A percentile compares a stretch with the other conserved stretches of the same genome.
Conservation (phyloP, 2,113 vertebrate species). For the Oryzias curvinotus region DNA sequence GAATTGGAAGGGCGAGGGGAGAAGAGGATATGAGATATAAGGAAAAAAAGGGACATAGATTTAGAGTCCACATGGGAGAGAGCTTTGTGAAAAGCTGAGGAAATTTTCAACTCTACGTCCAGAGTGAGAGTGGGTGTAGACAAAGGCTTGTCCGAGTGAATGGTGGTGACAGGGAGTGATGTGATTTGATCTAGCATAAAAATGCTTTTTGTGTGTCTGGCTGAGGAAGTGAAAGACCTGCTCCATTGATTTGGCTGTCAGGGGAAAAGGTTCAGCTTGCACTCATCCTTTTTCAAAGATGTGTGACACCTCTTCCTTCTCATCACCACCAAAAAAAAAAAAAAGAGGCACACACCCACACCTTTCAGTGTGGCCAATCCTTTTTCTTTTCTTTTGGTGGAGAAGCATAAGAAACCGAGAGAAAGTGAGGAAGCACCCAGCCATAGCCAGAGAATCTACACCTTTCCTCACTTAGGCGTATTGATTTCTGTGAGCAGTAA, state of each 20-base stretch:
- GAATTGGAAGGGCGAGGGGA: conserved; percentile 2
- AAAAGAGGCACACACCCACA: conserved; percentile 18
- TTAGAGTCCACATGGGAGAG: conserved; percentile 25
- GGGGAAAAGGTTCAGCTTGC: conserved; percentile 52
- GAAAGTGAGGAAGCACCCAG: conserved; percentile 42
- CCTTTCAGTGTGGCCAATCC: conserved; percentile 20
- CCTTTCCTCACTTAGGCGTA: conserved; percentile 79
- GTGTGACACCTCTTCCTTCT: conserved; percentile 48
- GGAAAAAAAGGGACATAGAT: conserved; percentile 7
- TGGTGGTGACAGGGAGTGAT: conserved; percentile 55
- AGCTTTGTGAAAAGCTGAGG: conserved; percentile 25
- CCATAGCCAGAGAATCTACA: conserved; percentile 68
- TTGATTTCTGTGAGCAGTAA: conserved; percentile 80
- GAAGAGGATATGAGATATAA: conserved; percentile 14
- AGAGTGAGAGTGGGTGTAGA: conserved; percentile 15
- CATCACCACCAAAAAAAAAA: conserved; percentile 30
- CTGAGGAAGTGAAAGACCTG: conserved; percentile 60
- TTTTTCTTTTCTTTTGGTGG: conserved; percentile 18
- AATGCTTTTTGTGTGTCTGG: conserved; percentile 69
- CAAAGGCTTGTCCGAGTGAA: conserved; percentile 37
- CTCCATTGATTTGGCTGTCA: conserved; percentile 67
- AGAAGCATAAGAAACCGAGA: conserved; percentile 9
- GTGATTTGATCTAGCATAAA: conserved; percentile 73
- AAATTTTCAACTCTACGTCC: conserved; percentile 24
- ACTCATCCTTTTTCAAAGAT: conserved; percentile 50